Evolutionary conservation across 2,888 invertebrate genomes (phyloP).

Genomic region (Aricia artaxerxes): DNA sequence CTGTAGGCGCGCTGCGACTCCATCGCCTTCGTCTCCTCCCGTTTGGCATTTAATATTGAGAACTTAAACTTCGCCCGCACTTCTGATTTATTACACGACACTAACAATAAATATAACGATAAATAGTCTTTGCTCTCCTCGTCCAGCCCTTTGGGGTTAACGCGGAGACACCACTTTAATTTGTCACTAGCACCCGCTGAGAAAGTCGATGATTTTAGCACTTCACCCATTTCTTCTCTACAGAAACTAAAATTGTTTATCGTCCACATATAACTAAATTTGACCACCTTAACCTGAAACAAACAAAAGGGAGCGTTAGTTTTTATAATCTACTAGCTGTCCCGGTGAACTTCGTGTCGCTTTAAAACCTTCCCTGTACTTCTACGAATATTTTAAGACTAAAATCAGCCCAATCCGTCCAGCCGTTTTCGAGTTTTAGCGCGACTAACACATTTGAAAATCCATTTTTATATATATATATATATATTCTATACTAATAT

Average conservation of each 20-base stretch:
- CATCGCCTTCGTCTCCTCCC: conserved; percentile 99
- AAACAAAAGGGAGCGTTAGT: conserved; percentile 46
- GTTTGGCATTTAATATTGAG: conserved; percentile 99
- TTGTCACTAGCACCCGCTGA: conserved; percentile 99
- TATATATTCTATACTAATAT: no score
- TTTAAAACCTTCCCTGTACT: no score
- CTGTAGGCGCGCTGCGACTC: conserved; percentile 97
- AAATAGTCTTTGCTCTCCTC: conserved; percentile 99
- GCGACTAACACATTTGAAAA: no score
- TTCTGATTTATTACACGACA: conserved; percentile 99
- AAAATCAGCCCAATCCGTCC: no score
- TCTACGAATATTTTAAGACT: no score
- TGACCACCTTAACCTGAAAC: conserved; percentile 99
- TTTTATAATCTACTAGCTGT: no score
- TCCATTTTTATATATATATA: no score
- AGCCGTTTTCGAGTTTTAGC: no score
- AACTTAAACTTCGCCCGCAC: conserved; percentile 99
- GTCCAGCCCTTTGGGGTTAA: conserved; percentile 99
- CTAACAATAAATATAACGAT: conserved; percentile 98
- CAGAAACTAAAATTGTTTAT: conserved; percentile 99
- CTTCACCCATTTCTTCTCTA: conserved; percentile 99
- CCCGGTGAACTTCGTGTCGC: no score
- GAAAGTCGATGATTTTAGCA: conserved; percentile 99
- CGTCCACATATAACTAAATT: conserved; percentile 99
- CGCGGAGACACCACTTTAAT: conserved; percentile 99